Base-by-base conservation (phyloP, 2,888 invertebrate genomes). In the Bedellia somnulentella region DNA sequence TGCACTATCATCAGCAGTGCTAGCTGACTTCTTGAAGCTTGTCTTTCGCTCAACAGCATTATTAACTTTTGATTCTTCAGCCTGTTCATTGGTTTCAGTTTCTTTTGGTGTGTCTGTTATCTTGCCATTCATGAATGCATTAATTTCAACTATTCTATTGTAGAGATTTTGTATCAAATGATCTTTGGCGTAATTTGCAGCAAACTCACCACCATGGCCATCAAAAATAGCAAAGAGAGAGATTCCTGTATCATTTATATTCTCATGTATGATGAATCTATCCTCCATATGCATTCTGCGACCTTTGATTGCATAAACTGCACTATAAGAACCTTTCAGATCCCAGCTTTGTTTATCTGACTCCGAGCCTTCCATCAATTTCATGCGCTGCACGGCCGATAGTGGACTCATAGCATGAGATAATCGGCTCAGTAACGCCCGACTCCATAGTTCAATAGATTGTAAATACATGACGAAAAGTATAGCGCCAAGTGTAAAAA, bases 201-300 rank as follows among this genome's bases (percentile, higher is more conserved):
- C 94, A 75, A 91, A 91, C 73, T 94, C 93, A 23, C 95, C 96
- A 29, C 95, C 96, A 59, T 96, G 95, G 1, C 95, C 95, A 68
- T 96, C 95, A 58, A 94, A 95, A 41, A 96, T 86, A 25, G 93
- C 94, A 68, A 91, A 93, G 34, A 96, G 73, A 12, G 92, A 88
- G 31, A 93, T 86, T 13, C 88, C 90, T 12, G 92, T 90, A 42
- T 86, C 83, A 55, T 89, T 87, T 31, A 93, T 85, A 52, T 93
- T 86, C 59, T 89, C 87, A 41, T 91, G 86, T 30, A 94, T 83
- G 32, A 92, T 90, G 60, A 92, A 95, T 50, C 94, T 80, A 62
- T 96, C 95, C 77, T 96, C 96, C 95, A 96, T 96, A 41, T 87
- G 87, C 37, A 88, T 85, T 49, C 95, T 77, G 39, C 93, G 80